Percentiles rank a stretch among this genome's conserved stretches.
Evolutionary conservation across 1,140 invertebrate species (phyloP).

Genomic region (Cotesia vestalis): DNA sequence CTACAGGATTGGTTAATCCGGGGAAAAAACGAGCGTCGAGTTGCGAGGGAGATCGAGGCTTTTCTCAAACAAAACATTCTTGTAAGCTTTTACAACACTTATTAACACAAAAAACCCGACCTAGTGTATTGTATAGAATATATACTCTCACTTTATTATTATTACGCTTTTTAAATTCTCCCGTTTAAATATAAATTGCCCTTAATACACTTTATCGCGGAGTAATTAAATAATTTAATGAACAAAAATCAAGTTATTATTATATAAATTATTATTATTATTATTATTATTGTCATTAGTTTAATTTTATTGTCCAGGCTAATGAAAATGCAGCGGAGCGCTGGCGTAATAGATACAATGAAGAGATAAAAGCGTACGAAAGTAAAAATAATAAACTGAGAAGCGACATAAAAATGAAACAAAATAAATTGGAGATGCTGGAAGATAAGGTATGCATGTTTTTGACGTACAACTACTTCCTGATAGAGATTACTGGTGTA

Average conservation of each 20-base stretch:
- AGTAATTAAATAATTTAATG: slow-evolving; percentile 9
- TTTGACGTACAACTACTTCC: slow-evolving; percentile 11
- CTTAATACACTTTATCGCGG: no score
- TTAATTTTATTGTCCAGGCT: slow-evolving; percentile 42
- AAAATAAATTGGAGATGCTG: slow-evolving; percentile 49
- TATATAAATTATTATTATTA: background rate
- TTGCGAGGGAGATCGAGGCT: slow-evolving; percentile 47
- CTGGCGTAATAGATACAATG: slow-evolving; percentile 51
- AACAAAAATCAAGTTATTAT: background rate
- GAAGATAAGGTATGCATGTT: slow-evolving; percentile 51
- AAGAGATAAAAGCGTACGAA: slow-evolving; percentile 52
- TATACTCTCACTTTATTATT: background rate
- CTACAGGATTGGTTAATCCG: slow-evolving; percentile 45
- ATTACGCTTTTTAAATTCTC: background rate
- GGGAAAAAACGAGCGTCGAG: slow-evolving; percentile 50
- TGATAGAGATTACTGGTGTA: no score
- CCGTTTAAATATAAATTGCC: no score
- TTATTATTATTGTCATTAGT: background rate
- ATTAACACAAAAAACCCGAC: background rate
- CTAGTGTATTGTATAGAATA: no score
- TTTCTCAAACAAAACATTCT: slow-evolving; percentile 50
- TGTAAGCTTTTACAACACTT: slow-evolving; percentile 45
- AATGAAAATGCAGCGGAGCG: slow-evolving; percentile 47
- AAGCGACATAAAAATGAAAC: slow-evolving; percentile 53
- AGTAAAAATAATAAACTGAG: slow-evolving; percentile 50